Conservation (phyloP, 2,797 vertebrate species). For the Moxostoma hubbsi region DNA sequence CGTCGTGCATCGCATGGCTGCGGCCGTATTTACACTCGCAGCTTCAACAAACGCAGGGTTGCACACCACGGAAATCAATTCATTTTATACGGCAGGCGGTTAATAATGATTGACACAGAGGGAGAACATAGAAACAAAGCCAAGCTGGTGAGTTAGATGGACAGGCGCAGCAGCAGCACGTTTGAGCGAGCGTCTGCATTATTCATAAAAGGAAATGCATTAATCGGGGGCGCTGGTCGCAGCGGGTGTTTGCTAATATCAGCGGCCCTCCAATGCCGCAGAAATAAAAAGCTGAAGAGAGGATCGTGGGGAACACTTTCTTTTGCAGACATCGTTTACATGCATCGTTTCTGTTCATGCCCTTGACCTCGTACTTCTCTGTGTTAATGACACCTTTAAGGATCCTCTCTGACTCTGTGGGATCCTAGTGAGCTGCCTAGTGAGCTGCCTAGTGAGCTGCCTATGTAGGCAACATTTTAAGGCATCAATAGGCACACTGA, state of each 20-base stretch:
- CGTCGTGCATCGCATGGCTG: neutral
- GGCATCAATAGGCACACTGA: neutral
- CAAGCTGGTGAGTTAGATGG: slow-evolving; percentile 49
- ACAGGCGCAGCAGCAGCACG: slow-evolving; percentile 55
- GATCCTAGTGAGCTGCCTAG: neutral
- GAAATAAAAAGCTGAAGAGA: neutral
- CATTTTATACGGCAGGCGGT: slow-evolving; percentile 43
- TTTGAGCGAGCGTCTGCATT: slow-evolving; percentile 60
- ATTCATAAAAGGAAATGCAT: slow-evolving; percentile 64
- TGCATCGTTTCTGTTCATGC: neutral
- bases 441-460: neutral
- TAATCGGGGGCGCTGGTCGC: slow-evolving; percentile 33
- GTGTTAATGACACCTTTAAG: no score
- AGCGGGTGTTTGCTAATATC: slow-evolving; percentile 60
- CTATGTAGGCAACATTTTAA: neutral
- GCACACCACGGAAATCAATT: slow-evolving; percentile 57
- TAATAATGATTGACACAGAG: slow-evolving; percentile 68
- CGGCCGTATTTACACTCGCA: slow-evolving; percentile 4
- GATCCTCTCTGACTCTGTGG: no score
- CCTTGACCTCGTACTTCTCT: no score
- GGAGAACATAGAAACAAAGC: slow-evolving; percentile 9
- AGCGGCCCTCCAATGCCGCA: no score
- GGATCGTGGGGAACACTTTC: slow-evolving; percentile 39
- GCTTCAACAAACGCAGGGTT: slow-evolving; percentile 19
- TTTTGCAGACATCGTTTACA: slow-evolving; percentile 2